A percentile compares a stretch with the other conserved stretches of the same genome.
phyloP scores from a whole-genome alignment of 2,888 invertebrate species.

The Rutpela maculata region DNA sequence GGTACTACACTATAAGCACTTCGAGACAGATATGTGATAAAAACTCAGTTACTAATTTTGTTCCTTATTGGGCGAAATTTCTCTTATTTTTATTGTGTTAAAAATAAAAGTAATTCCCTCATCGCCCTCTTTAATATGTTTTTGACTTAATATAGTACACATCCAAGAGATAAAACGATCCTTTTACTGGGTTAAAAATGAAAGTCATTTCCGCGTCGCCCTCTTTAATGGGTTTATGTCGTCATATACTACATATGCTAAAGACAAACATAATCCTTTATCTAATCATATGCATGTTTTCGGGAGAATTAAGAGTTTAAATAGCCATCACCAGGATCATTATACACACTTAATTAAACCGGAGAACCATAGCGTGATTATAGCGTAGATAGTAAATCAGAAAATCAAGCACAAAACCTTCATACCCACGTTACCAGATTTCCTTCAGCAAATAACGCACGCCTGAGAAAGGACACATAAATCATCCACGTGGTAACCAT shows the following conservation, averaged over 20 bases:
- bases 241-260: neutral
- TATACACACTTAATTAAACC: neutral
- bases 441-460: neutral
- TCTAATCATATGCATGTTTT: neutral
- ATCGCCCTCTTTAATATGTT: no score
- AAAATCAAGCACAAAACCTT: neutral
- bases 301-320: neutral
- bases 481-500: conserved; percentile 8
- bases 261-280: neutral
- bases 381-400: neutral
- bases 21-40: no score
- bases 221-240: no score
- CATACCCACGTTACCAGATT: conserved; percentile 1
- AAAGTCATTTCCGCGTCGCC: no score
- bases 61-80: no score
- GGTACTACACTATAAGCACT: no score
- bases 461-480: neutral
- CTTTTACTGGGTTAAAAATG: neutral
- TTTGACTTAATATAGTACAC: neutral
- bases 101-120: no score
- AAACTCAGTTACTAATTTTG: no score
- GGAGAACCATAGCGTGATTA: neutral
- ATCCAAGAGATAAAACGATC: neutral
- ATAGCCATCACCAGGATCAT: neutral
- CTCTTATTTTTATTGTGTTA: no score